Conservation (phyloP, 2,888 invertebrate species). For the Leuctra nigra region DNA sequence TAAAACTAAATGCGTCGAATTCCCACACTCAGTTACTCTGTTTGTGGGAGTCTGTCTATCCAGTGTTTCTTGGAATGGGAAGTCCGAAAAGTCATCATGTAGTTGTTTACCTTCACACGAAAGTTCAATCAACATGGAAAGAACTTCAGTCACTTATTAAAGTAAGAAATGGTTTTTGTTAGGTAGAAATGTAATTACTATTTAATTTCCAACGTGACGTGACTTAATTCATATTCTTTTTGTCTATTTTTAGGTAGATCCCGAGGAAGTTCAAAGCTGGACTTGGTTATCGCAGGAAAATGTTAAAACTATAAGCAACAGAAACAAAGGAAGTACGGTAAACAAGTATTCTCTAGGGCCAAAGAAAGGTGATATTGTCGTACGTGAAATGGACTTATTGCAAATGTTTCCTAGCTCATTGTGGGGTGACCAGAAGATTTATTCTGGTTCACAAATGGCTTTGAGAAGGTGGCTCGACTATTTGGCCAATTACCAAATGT, state of each 20-base stretch:
- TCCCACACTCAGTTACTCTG: slow-evolving; percentile 28
- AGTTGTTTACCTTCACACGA: slow-evolving; percentile 39
- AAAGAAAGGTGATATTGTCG: slow-evolving; percentile 12
- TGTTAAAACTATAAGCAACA: not conserved
- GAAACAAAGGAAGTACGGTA: not conserved
- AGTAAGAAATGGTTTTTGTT: slow-evolving; percentile 18
- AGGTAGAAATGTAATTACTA: not conserved
- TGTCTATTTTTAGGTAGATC: slow-evolving; percentile 34
- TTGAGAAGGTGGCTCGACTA: slow-evolving; percentile 24
- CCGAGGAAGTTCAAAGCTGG: slow-evolving; percentile 38
- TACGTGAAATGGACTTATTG: slow-evolving; percentile 13
- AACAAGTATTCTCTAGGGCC: slow-evolving; percentile 12
- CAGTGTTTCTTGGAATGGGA: slow-evolving; percentile 38
- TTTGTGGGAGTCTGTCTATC: slow-evolving; percentile 40
- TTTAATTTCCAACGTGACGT: not conserved
- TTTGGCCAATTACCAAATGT: too few relatives aligned
- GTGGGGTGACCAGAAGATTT: slow-evolving; percentile 23
- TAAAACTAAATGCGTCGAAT: slow-evolving; percentile 31
- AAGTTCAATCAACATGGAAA: slow-evolving; percentile 29
- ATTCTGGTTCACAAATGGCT: slow-evolving; percentile 27
- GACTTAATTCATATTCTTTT: not conserved
- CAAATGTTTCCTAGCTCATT: slow-evolving; percentile 23
- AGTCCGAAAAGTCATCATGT: slow-evolving; percentile 40
- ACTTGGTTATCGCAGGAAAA: slow-evolving; percentile 35
- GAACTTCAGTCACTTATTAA: slow-evolving; percentile 28